These are phyloP conservation scores for Galerucella calmariensis DNA, from an alignment of 2,888 invertebrate species.

Conservation along the genomic window DNA sequence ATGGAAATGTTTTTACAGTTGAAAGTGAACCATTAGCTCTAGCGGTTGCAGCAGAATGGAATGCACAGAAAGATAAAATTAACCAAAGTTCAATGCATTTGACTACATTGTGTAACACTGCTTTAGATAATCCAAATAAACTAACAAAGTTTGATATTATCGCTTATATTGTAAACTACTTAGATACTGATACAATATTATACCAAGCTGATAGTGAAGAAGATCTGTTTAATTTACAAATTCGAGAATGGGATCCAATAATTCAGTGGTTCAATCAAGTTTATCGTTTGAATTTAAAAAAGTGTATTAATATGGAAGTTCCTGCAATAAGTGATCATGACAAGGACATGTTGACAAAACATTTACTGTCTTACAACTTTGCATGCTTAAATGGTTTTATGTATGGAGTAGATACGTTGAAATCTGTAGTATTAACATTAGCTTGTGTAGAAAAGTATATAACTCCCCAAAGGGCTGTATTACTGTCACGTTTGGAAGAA, in stretches of 20 bases:
- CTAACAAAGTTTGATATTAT: slow-evolving; percentile 80
- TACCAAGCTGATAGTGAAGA: slow-evolving; percentile 83
- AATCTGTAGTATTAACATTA: slow-evolving; percentile 88
- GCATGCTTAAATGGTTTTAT: slow-evolving; percentile 85
- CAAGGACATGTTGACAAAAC: slow-evolving; percentile 75
- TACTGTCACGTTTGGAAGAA: slow-evolving; percentile 88
- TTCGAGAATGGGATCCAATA: slow-evolving; percentile 88
- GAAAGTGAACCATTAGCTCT: slow-evolving; percentile 89
- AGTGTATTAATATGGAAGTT: slow-evolving; percentile 78
- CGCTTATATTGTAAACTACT: slow-evolving; percentile 80
- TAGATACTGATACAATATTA: slow-evolving; percentile 85
- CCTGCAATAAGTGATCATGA: slow-evolving; percentile 75
- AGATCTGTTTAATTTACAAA: slow-evolving; percentile 80
- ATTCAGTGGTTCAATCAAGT: slow-evolving; percentile 89
- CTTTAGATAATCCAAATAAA: slow-evolving; percentile 91
- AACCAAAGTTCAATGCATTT: slow-evolving; percentile 88
- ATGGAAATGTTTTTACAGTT: slow-evolving; percentile 80
- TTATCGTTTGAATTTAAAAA: slow-evolving; percentile 77
- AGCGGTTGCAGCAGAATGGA: slow-evolving; percentile 96
- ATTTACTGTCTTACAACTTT: slow-evolving; percentile 84
- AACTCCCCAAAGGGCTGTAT: slow-evolving; percentile 83
- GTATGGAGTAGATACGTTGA: slow-evolving; percentile 89
- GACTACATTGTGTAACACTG: slow-evolving; percentile 90
- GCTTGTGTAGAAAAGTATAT: slow-evolving; percentile 84
- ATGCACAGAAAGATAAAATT: slow-evolving; percentile 83